These are phyloP conservation scores for Cliona cf. orientalis DNA, from an alignment of 37 sponge, comb jelly and placozoan species.

Conservation along the genomic window DNA sequence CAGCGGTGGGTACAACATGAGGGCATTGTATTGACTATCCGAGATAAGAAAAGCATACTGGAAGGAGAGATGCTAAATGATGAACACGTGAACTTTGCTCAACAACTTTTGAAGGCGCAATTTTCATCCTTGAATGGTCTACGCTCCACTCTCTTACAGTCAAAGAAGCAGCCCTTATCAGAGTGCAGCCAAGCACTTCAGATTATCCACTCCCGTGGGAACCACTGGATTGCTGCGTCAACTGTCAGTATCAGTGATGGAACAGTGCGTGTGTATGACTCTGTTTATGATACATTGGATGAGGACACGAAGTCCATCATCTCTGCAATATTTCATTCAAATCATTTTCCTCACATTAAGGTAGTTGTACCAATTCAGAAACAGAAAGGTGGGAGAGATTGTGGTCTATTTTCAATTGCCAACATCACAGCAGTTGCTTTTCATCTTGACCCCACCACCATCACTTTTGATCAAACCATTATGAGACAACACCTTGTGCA, in stretches of 20 bases:
- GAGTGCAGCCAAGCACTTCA: not conserved
- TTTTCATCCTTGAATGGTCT: slow-evolving; percentile 13
- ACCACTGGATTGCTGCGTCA: slow-evolving; percentile 58
- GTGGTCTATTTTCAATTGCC: slow-evolving; percentile 38
- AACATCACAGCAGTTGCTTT: slow-evolving; percentile 25
- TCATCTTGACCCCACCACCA: slow-evolving; percentile 40
- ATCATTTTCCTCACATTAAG: not conserved
- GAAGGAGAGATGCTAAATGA: slow-evolving; percentile 35
- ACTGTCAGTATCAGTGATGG: not conserved
- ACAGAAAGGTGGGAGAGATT: slow-evolving; percentile 9
- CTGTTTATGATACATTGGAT: slow-evolving; percentile 26
- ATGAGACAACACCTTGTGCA: slow-evolving; percentile 46
- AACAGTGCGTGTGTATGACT: slow-evolving; percentile 26
- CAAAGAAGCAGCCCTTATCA: not conserved
- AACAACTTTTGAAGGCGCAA: slow-evolving; percentile 24
- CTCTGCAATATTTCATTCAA: too few relatives aligned
- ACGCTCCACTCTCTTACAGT: slow-evolving; percentile 12
- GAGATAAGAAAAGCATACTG: slow-evolving; percentile 21
- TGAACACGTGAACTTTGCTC: slow-evolving; percentile 22
- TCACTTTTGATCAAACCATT: slow-evolving; percentile 21
- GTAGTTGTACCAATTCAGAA: not conserved
- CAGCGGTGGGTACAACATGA: too few relatives aligned
- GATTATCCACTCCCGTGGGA: slow-evolving; percentile 20
- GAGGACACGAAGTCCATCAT: slow-evolving; percentile 27
- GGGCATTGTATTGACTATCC: slow-evolving; percentile 12